Evolutionary conservation across 2,797 vertebrate genomes (phyloP), one percentile per base, ranked within the genome.

Genomic region (Crocidura indochinensis): DNA sequence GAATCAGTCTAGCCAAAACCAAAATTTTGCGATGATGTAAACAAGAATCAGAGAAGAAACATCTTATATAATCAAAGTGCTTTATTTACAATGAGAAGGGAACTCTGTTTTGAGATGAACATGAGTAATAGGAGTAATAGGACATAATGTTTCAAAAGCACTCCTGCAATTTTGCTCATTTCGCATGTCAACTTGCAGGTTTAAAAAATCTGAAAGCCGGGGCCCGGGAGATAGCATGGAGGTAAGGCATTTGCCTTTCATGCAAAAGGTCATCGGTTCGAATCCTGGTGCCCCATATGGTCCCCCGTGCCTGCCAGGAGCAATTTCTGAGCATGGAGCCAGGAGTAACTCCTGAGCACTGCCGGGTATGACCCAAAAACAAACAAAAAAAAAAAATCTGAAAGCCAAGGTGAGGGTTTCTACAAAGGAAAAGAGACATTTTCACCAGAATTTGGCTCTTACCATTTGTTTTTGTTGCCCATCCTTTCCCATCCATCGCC

Each of bases 401-500:
- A 60, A 62, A 49, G 19, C 14, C 77, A 84, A 88, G 60, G 19
- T 88, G 62, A n/a, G 9, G n/a, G 10, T 88, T 51, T 77, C 1
- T 27, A 31, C 26, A 65, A 72, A 88, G 29, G 46, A 89, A 91
- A 6, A 20, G 56, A 91, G 46, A 29, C 46, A 38, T 46, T 76
- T 51, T 80, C 49, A 80, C 7, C 47, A 49, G 79, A 85, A 31
- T 46, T 84, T 20, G 53, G 46, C 11, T 92, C 97, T 97, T 96
- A 99, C 99, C 99, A 99, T 99, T 97, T 99, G 99, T 94, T 99
- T 99, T 97, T 99, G 99, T 84, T 99, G 99, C 64, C 99, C 99
- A 0, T 99, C 99, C 96, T 99, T 99, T 88, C 99, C 99, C 99
- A 99, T 99, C 99, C 99, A 99, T 91, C 99, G 99, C 82, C 99